These are phyloP conservation scores for Uromys caudimaculatus DNA, from an alignment of 2,797 vertebrate species.

Conservation along the genomic window DNA sequence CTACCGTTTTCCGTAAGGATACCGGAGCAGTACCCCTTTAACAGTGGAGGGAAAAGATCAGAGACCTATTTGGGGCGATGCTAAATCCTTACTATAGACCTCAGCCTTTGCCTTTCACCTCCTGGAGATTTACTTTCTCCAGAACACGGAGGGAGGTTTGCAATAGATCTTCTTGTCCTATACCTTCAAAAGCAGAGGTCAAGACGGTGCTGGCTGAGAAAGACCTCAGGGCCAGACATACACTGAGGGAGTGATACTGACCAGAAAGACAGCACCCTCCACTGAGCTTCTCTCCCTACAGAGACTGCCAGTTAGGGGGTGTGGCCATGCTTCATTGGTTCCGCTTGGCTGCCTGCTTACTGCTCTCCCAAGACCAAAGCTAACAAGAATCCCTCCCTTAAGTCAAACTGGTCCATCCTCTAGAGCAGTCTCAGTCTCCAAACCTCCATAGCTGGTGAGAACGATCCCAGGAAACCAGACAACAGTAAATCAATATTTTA, in stretches of 20 bases:
- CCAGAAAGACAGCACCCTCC: background rate
- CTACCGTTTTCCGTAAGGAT: background rate
- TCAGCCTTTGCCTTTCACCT: background rate
- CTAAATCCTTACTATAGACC: background rate
- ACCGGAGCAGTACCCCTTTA: background rate
- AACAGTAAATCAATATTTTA: no score
- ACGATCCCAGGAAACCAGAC: background rate
- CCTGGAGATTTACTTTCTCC: background rate
- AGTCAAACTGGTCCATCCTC: background rate
- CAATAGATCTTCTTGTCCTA: background rate
- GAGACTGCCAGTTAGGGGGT: background rate
- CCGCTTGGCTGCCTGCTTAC: background rate
- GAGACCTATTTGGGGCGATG: background rate
- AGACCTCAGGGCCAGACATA: background rate
- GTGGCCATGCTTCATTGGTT: background rate
- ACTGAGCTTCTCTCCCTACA: background rate
- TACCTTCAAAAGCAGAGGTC: background rate
- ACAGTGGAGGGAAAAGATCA: background rate
- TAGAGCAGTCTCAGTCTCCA: background rate
- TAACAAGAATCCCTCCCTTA: background rate
- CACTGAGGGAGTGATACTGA: rapidly evolving
- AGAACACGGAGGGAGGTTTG: background rate
- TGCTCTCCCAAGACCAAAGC: background rate
- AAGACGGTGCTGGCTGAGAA: no score
- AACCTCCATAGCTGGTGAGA: background rate